Base-by-base conservation (phyloP, 2,113 vertebrate genomes). In the Egretta garzetta region DNA sequence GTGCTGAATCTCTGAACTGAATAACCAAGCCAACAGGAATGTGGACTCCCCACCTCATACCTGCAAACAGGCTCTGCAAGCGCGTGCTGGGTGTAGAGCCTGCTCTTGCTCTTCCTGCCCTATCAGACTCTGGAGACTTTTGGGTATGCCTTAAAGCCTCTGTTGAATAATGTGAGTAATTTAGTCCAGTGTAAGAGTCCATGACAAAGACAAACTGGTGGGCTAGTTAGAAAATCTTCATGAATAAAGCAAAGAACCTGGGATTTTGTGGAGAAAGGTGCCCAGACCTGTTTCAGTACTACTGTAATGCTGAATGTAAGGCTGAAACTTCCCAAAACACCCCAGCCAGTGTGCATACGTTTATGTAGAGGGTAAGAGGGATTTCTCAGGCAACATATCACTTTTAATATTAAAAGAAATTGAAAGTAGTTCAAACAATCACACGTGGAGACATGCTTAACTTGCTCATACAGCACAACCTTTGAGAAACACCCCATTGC, bases 321-420 rank as follows among this genome's bases (percentile, higher is more conserved):
- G 53, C 37, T 79, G 49, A 70, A n/a, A n/a, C 19, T 80, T 70
- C 45, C 17, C 24, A 24, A 50, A 45, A 27, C 7, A n/a, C 14
- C 19, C 33, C 47, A 71, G 43, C 13, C 50, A 59, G 37, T 1
- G 3, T 14, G 9, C 37, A 41, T 1, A 2, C 11, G 6, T 12
- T 4, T 37, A 6, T 23, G 20, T 12, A 0, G 1, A 30, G 60
- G 24, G 7, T 2, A 12, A 28, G 16, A 5, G 4, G 6, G 15
- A 27, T 3, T 21, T 53, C 22, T 27, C 53, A 82, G 56, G 35
- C 70, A 92, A 68, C 16, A 37, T 66, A 24, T 10, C 9, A 10
- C 7, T 77, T 85, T 60, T 83, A 37, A 17, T 62, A 13, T 26
- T 17, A 27, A 43, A 70, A 30, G 9, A 33, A 15, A 45, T 4